These are phyloP conservation scores for Latrodectus geometricus DNA, from an alignment of 1,140 invertebrate genomes.

Conservation along the genomic window DNA sequence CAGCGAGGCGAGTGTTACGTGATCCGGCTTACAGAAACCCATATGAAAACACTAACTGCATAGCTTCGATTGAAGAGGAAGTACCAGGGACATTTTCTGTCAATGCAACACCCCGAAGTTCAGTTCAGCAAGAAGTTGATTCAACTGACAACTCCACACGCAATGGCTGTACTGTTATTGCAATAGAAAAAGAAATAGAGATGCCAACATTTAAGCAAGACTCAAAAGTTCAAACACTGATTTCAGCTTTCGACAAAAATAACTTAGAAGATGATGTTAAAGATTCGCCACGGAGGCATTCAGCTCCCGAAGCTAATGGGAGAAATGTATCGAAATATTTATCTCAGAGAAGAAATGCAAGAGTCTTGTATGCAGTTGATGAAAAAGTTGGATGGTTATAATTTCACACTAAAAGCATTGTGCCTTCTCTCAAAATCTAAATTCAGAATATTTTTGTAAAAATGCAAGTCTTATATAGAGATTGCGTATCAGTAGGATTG, in stretches of 20 bases:
- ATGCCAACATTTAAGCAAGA: not conserved
- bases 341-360: slow-evolving; percentile 8
- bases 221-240: slow-evolving; percentile 26
- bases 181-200: not conserved
- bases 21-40: not conserved
- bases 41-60: slow-evolving; percentile 4
- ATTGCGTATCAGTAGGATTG: not conserved
- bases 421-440: not conserved
- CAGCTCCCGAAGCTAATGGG: slow-evolving; percentile 10
- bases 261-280: slow-evolving; percentile 2
- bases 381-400: slow-evolving; percentile 35
- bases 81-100: slow-evolving; percentile 40
- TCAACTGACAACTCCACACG: not conserved
- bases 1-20: slow-evolving; percentile 18
- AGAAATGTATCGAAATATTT: not conserved
- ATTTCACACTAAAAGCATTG: not conserved
- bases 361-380: not conserved
- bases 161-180: not conserved
- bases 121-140: not conserved
- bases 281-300: slow-evolving; percentile 35
- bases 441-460: not conserved
- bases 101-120: slow-evolving; percentile 34
- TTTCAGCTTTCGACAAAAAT: not conserved
- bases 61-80: slow-evolving; percentile 40
- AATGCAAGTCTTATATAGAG: not conserved